Evolutionary conservation across 1,140 invertebrate species (phyloP).

Genomic region (Holcopasites calliopsidis): DNA sequence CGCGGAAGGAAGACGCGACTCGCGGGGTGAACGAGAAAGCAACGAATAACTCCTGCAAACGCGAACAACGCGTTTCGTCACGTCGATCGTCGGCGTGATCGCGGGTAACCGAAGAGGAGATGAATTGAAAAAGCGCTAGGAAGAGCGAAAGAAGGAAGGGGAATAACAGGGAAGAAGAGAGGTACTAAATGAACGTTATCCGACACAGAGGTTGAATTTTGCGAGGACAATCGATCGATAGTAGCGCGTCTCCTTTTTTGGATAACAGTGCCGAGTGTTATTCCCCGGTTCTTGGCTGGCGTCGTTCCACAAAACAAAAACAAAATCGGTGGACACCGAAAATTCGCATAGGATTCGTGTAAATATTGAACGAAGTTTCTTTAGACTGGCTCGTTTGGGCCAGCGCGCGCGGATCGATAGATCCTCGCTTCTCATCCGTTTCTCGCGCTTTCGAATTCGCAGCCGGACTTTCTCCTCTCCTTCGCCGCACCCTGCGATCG

Average conservation of each 20-base stretch:
- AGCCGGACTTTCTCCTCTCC: too few species aligned
- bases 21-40: conserved; percentile 48
- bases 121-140: too few species aligned
- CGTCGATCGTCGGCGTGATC: conserved; percentile 4
- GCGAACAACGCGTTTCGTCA: conserved; percentile 3
- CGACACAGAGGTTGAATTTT: conserved; percentile 43
- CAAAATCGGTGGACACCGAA: conserved; percentile 42
- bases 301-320: conserved; percentile 33
- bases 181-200: conserved; percentile 1
- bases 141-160: neutral
- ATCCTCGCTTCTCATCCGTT: too few species aligned
- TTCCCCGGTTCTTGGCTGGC: conserved; percentile 1
- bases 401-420: neutral
- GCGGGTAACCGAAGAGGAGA: neutral
- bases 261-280: conserved; percentile 19
- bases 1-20: conserved; percentile 16
- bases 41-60: conserved; percentile 45
- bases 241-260: conserved; percentile 42
- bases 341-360: conserved; percentile 40
- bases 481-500: too few species aligned
- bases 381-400: conserved; percentile 36
- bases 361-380: conserved; percentile 36
- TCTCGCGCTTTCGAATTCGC: too few species aligned
- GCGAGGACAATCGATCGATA: conserved; percentile 63
- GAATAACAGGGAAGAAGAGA: neutral